phyloP scores from a whole-genome alignment of 1,140 invertebrate species.

The Ephestia elutella region DNA sequence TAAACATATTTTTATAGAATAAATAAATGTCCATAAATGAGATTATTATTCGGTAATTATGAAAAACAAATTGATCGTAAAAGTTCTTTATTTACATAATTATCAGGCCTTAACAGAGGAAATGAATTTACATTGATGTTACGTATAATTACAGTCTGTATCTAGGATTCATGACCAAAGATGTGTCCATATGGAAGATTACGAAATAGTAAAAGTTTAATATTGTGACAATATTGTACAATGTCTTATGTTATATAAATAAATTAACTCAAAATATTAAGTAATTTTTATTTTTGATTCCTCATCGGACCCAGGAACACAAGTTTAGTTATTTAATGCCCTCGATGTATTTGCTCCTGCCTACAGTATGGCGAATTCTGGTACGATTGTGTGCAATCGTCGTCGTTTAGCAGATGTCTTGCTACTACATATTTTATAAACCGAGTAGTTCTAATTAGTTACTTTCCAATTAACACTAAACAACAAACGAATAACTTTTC shows the following conservation, averaged over 20 bases:
- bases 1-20: slow-evolving; percentile 49
- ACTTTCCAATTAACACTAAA: no score
- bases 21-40: slow-evolving; percentile 14
- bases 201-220: slow-evolving; percentile 14
- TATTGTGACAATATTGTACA: slow-evolving; percentile 30
- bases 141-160: slow-evolving; percentile 20
- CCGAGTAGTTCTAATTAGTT: no score
- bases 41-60: slow-evolving; percentile 8
- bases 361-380: no score
- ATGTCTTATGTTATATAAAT: slow-evolving; percentile 23
- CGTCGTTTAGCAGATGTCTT: no score
- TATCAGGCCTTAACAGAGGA: slow-evolving; percentile 14
- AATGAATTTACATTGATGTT: slow-evolving; percentile 7
- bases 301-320: neutral
- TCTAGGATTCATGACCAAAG: slow-evolving; percentile 19
- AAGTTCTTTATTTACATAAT: slow-evolving; percentile 5
- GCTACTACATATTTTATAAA: no score
- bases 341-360: no score
- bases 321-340: no score
- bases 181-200: slow-evolving; percentile 21
- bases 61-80: slow-evolving; percentile 9
- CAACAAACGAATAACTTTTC: no score
- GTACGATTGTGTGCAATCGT: no score
- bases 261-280: slow-evolving; percentile 21
- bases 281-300: slow-evolving; percentile 14